Base-by-base conservation (phyloP, 2,113 vertebrate genomes). In the Heterocephalus glaber region DNA sequence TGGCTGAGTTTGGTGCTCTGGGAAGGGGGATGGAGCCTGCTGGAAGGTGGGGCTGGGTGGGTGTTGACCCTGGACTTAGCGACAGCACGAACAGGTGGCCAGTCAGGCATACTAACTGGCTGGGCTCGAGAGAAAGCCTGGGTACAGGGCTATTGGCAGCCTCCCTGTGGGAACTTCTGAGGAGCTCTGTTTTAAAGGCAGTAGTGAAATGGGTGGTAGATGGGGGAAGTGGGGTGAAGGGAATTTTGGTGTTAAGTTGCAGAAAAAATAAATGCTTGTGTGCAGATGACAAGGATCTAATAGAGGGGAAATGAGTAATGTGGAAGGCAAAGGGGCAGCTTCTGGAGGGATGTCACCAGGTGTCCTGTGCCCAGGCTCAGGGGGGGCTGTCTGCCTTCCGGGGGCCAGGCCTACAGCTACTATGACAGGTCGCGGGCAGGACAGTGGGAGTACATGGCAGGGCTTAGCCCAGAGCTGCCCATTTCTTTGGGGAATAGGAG, bases 371-470 rank as follows among this genome's bases (percentile, higher is more conserved):
- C 38, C 79, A 35, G 56, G 30, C 6, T 74, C 47, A 58, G n/a
- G n/a, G n/a, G n/a, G n/a, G n/a, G n/a, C n/a, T 1, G 41, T n/a
- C 11, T 56, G 2, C 16, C 68, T 26, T 41, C 9, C 49, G 89
- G 63, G 77, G 24, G 61, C 3, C 11, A 28, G 41, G 8, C 28
- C 13, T n/a, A 10, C 30, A 22, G 72, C n/a, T 47, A 1, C 47
- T 19, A 13, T 9, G 54, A 30, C 49, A 28, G 81, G 24, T 7
- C 14, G 1, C 5, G 19, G 58, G 61, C 20, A 61, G 7, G 44
- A 1, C 2, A 0, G 5, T 7, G 14, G 44, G 49, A 2, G 13
- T 19, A 3, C 63, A 38, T 2, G 41, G 70, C 38, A 16, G n/a
- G 44, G 11, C 70, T 96, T 6, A 61, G 41, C 30, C 81, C 35